Evolutionary conservation across 2,888 invertebrate genomes (phyloP).

Genomic region (Orthosia cruda): DNA sequence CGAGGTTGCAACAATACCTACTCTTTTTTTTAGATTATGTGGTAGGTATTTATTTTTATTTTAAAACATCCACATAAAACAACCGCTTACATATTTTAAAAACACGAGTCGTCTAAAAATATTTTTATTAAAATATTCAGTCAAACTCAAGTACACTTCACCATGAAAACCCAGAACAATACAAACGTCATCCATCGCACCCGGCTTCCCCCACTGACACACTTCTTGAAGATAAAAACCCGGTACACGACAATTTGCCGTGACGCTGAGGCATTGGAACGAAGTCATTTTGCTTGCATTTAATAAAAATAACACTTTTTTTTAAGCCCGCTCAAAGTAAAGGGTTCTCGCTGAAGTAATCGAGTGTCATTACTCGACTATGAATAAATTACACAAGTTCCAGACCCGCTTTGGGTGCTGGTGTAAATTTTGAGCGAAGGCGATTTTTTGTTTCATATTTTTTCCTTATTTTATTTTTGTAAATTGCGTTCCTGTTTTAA

Average conservation of each 20-base stretch:
- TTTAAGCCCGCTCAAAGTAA: slow-evolving; percentile 83
- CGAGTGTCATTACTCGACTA: slow-evolving; percentile 91
- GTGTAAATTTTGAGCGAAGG: slow-evolving; percentile 66
- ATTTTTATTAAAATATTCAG: background rate
- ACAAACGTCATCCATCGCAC: slow-evolving; percentile 29
- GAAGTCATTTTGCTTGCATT: slow-evolving; percentile 84
- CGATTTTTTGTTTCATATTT: slow-evolving; percentile 38
- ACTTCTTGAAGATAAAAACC: slow-evolving; percentile 63
- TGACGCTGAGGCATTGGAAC: slow-evolving; percentile 70
- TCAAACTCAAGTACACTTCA: slow-evolving; percentile 12
- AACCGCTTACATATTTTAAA: background rate
- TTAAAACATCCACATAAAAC: background rate
- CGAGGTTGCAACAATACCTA: too few species aligned
- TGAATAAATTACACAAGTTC: slow-evolving; percentile 90
- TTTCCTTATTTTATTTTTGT: slow-evolving; percentile 23
- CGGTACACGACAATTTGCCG: slow-evolving; percentile 61
- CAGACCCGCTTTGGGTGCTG: slow-evolving; percentile 77
- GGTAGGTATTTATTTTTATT: too few species aligned
- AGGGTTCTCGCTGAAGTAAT: slow-evolving; percentile 90
- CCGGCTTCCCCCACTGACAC: slow-evolving; percentile 41
- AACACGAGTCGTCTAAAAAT: background rate
- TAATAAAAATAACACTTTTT: slow-evolving; percentile 87
- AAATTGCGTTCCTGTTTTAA: slow-evolving; percentile 46
- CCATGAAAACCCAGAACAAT: slow-evolving; percentile 29
- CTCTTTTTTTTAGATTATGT: too few species aligned